These are phyloP conservation scores for Venusia cambrica DNA, from an alignment of 2,888 invertebrate species.

Conservation along the genomic window DNA sequence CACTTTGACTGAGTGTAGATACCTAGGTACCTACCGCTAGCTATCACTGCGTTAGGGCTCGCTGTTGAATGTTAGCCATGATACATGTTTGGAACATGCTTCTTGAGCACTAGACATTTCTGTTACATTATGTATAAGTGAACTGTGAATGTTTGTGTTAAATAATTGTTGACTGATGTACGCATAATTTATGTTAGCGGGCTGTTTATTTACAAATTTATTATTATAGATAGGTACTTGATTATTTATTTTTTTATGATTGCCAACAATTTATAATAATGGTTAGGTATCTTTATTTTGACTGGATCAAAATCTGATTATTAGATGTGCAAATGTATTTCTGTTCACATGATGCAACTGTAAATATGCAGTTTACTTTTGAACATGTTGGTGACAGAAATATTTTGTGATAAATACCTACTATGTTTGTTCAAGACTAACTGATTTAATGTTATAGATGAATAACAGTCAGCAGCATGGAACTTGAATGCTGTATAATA, in stretches of 20 bases:
- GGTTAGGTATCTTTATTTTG: slow-evolving; percentile 53
- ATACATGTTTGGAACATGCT: slow-evolving; percentile 1
- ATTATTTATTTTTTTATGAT: slow-evolving; percentile 42
- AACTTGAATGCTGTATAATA: too few relatives aligned
- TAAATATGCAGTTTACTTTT: slow-evolving; percentile 56
- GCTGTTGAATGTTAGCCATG: too few relatives aligned
- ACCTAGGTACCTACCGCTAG: too few relatives aligned
- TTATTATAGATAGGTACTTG: too few relatives aligned
- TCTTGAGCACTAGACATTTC: slow-evolving; percentile 5
- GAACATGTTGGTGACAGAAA: slow-evolving; percentile 42
- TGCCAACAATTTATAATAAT: slow-evolving; percentile 28
- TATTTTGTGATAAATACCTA: slow-evolving; percentile 41
- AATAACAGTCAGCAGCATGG: too few relatives aligned
- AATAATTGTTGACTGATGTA: slow-evolving; percentile 63
- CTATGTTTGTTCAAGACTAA: slow-evolving; percentile 27
- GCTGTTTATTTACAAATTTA: slow-evolving; percentile 53
- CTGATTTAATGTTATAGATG: too few relatives aligned
- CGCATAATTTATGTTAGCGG: slow-evolving; percentile 64
- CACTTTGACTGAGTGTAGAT: too few relatives aligned
- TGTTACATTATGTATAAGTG: slow-evolving; percentile 20
- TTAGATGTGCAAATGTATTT: slow-evolving; percentile 65
- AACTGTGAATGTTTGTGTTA: slow-evolving; percentile 19
- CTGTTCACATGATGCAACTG: slow-evolving; percentile 47
- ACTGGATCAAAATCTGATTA: slow-evolving; percentile 78
- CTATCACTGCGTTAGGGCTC: too few relatives aligned